Conservation (phyloP, 1,140 invertebrate genomes). For the Drosophila novamexicana region DNA sequence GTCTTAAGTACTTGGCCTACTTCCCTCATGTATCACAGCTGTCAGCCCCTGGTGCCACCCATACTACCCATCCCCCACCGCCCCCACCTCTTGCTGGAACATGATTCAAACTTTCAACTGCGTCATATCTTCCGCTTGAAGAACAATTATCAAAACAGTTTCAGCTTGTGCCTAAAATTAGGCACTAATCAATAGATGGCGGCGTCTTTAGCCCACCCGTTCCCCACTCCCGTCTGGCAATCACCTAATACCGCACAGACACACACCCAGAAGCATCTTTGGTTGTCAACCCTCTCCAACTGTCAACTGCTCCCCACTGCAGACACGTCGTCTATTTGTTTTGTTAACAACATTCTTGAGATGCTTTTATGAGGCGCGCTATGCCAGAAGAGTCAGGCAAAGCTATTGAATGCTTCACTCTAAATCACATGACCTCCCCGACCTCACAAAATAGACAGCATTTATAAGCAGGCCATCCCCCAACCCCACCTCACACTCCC, state of each 20-base stretch:
- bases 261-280: slow-evolving; percentile 52
- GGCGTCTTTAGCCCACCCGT: slow-evolving; percentile 36
- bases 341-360: slow-evolving; percentile 81
- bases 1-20: slow-evolving; percentile 30
- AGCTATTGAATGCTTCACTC: slow-evolving; percentile 20
- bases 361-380: slow-evolving; percentile 77
- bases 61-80: not conserved
- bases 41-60: not conserved
- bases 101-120: slow-evolving; percentile 32
- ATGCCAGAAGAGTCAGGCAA: slow-evolving; percentile 52
- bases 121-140: slow-evolving; percentile 23
- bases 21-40: slow-evolving; percentile 23
- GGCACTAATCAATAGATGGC: slow-evolving; percentile 70
- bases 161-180: slow-evolving; percentile 52
- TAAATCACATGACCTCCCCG: slow-evolving; percentile 73
- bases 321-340: slow-evolving; percentile 58
- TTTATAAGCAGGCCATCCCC: not conserved
- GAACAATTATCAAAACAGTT: slow-evolving; percentile 37
- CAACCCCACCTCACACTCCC: not conserved
- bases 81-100: not conserved
- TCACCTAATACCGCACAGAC: slow-evolving; percentile 77
- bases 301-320: not conserved
- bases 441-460: not conserved
- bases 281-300: no score
- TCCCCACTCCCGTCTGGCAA: slow-evolving; percentile 22